Conservation (phyloP, 2,888 invertebrate species). For the Pegoplata infirma region DNA sequence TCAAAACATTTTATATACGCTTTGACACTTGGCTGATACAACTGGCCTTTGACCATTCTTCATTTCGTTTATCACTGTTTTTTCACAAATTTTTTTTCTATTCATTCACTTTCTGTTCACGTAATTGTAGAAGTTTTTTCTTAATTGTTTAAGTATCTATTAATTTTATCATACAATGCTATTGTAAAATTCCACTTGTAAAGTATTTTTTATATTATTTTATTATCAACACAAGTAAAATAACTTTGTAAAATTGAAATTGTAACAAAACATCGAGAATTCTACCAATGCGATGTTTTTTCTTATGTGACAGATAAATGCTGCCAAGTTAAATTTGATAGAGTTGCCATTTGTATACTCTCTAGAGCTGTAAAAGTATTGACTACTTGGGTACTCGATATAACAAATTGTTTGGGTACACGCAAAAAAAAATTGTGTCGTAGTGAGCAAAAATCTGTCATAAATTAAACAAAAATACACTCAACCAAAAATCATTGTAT, state of each 20-base stretch:
- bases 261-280: slow-evolving; percentile 46
- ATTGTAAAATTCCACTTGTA: background rate
- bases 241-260: slow-evolving; percentile 27
- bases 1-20: background rate
- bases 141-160: background rate
- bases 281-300: slow-evolving; percentile 50
- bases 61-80: slow-evolving; percentile 39
- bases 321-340: slow-evolving; percentile 28
- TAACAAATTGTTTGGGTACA: no score
- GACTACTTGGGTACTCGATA: no score
- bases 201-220: slow-evolving; percentile 33
- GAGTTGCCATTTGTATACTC: no score
- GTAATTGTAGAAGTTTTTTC: slow-evolving; percentile 26
- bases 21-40: slow-evolving; percentile 31
- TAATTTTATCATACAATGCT: slow-evolving; percentile 19
- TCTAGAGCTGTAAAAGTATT: no score
- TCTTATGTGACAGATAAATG: slow-evolving; percentile 25
- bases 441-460: no score
- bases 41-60: slow-evolving; percentile 42
- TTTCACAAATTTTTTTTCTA: slow-evolving; percentile 7
- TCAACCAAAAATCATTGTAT: no score
- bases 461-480: no score
- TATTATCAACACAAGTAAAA: slow-evolving; percentile 38
- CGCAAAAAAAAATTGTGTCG: no score
- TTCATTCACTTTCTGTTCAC: slow-evolving; percentile 32